phyloP scores from a whole-genome alignment of 2,113 vertebrate genomes.

The Notiomystis cincta region DNA sequence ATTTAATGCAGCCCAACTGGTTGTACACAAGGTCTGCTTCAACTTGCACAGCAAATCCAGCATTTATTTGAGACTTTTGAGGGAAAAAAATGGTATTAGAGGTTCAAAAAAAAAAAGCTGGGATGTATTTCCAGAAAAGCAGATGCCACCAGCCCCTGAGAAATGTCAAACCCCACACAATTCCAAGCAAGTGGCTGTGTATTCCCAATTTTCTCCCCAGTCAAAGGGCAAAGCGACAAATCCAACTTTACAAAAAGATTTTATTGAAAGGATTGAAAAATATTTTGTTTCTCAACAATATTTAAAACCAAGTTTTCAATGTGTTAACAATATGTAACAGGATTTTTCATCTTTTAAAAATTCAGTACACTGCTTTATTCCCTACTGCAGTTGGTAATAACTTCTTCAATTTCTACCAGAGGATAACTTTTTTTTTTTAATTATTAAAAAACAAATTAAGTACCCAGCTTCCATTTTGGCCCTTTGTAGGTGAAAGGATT shows the following conservation, averaged over 20 bases:
- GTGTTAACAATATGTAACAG: conserved; percentile 70
- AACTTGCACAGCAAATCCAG: background rate
- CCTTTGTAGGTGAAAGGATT: background rate
- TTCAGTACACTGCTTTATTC: background rate
- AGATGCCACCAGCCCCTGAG: background rate
- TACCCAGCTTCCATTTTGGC: conserved; percentile 2
- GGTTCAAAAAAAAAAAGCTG: background rate
- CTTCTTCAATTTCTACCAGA: background rate
- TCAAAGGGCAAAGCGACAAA: background rate
- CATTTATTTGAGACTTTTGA: background rate
- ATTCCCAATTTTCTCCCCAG: background rate
- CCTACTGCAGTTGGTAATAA: background rate
- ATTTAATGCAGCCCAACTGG: background rate
- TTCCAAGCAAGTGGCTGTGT: background rate
- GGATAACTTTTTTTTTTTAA: background rate
- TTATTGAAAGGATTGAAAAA: conserved; percentile 86
- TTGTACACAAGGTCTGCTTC: background rate
- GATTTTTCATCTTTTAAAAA: conserved; percentile 44
- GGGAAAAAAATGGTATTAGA: background rate
- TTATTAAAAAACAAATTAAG: background rate
- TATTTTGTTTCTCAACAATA: conserved; percentile 67
- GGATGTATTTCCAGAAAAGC: background rate
- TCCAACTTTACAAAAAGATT: conserved; percentile 65
- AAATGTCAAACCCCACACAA: background rate
- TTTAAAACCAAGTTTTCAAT: conserved; percentile 72